Evolutionary conservation across 2,888 invertebrate species (phyloP), one percentile per base, ranked within the genome.

Genomic region (Scrobipalpa costella): DNA sequence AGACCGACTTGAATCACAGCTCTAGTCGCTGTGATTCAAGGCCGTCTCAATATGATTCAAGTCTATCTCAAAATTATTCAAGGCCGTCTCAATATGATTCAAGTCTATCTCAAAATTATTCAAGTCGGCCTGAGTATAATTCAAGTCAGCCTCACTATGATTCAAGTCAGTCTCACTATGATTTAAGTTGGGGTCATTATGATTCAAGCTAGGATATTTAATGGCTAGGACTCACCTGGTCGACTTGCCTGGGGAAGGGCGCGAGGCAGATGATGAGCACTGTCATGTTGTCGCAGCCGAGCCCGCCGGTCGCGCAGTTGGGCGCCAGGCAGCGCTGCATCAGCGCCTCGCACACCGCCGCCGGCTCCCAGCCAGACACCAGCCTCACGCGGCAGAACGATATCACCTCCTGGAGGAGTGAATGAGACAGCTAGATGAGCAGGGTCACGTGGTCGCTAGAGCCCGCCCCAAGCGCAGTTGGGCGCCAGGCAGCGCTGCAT

Each of bases 241-340:
- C n/a, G 33, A 77, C 71, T 21, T 71, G 65, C 15, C 81, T 71
- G 8, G 89, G 90, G 82, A 90, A 90, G 0, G 90, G 90, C 47
- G 82, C 75, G 13, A 98, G 94, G 79, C 97, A 96, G 63, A 98
- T 94, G 47, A 99, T 90, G 40, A 98, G 94, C 3, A 98, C 98
- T 21, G 99, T 99, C 99, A 99, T 99, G 90, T 99, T 99, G 90
- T 99, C 99, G 86, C 99, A 98, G 71, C 99, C 99, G 52, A 99
- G 93, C 1, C 99, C 99, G 55, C 97, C 98, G 94, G 99, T 98
- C 77, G 98, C 96, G 77, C 98, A 97, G 91, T 99, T 99, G 2
- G 99, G 99, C 1, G 99, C 98, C 63, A 99, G 93, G 85, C 99
- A 99, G 68, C 96, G 94, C 74, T 95, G 97, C 95, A 99, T 97